phyloP scores from a whole-genome alignment of 2,888 invertebrate species.

The Hecatera dysodea region DNA sequence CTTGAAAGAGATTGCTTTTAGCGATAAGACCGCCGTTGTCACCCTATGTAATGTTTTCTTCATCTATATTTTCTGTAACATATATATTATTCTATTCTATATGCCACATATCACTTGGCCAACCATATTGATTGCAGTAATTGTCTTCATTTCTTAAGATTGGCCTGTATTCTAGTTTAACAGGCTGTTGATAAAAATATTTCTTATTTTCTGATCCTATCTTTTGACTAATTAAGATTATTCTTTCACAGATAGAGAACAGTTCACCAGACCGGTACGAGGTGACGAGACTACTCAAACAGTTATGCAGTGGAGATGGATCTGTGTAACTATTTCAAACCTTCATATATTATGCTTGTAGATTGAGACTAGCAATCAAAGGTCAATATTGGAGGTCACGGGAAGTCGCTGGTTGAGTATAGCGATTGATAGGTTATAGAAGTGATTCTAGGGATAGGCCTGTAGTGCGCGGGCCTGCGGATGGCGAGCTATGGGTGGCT shows the following conservation, averaged over 20 bases:
- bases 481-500: no score
- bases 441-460: background rate
- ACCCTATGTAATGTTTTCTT: no score
- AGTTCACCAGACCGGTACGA: constrained; percentile 71
- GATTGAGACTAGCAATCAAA: background rate
- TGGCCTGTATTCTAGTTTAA: constrained; percentile 2
- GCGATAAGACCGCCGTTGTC: no score
- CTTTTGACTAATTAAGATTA: background rate
- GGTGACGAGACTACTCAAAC: constrained; percentile 78
- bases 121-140: constrained; percentile 12
- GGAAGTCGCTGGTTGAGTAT: background rate
- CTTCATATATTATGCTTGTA: background rate
- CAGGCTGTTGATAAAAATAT: background rate
- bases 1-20: no score
- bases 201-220: background rate
- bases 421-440: background rate
- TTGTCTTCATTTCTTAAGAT: constrained; percentile 9
- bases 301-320: constrained; percentile 81
- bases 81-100: no score
- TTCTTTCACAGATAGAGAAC: constrained; percentile 62
- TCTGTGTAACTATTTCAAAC: constrained; percentile 17
- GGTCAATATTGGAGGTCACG: background rate
- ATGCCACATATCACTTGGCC: constrained; percentile 5
- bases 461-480: no score
- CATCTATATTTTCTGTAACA: no score